Conservation (phyloP, 2,113 vertebrate genomes). For the Alexandromys fortis region DNA sequence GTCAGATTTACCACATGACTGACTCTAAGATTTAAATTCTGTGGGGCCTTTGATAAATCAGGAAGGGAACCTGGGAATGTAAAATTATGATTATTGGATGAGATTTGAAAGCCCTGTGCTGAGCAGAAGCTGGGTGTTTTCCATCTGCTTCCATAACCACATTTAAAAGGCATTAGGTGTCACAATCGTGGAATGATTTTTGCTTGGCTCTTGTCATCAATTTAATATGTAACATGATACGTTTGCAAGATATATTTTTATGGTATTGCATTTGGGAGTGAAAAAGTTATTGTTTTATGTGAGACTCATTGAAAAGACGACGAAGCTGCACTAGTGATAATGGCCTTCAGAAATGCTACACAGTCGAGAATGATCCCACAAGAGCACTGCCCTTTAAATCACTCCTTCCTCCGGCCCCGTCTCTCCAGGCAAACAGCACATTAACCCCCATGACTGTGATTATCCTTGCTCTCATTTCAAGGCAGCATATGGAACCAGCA, state of each 20-base stretch:
- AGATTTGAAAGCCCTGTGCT: conserved; percentile 49
- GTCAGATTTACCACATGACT: conserved; percentile 49
- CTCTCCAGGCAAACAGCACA: background rate
- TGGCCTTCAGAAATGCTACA: background rate
- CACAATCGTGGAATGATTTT: background rate
- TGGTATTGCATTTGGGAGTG: conserved; percentile 7
- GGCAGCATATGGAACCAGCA: background rate
- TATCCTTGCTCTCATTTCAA: background rate
- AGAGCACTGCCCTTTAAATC: background rate
- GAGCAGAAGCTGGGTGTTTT: conserved; percentile 40
- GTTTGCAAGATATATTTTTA: conserved; percentile 49
- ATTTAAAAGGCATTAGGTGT: conserved; percentile 60
- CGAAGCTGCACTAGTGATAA: conserved; percentile 3
- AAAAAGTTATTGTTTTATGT: conserved; percentile 29
- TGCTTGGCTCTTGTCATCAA: background rate
- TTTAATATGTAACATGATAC: background rate
- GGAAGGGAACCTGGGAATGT: background rate
- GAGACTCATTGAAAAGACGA: background rate
- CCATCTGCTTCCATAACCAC: conserved; percentile 40
- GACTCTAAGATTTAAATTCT: conserved; percentile 43
- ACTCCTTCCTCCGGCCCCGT: background rate
- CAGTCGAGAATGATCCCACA: background rate
- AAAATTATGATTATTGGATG: conserved; percentile 39
- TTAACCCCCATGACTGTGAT: background rate
- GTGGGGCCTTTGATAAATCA: conserved; percentile 35